Evolutionary conservation across 2,113 vertebrate species (phyloP), one percentile per base, ranked within the genome.

Genomic region (Leptosomus discolor): DNA sequence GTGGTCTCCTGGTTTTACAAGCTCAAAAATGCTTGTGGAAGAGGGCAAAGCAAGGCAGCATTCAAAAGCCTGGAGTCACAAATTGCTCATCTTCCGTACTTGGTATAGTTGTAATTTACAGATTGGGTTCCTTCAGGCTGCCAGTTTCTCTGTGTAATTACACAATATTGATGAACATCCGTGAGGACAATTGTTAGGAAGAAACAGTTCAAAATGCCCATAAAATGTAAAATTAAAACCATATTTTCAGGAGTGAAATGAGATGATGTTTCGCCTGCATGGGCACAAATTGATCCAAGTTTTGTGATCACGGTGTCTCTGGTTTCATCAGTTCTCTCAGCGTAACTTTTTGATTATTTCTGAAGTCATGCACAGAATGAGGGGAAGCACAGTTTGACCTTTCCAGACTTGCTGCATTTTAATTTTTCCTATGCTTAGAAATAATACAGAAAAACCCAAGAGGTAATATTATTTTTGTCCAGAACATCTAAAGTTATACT

Each of bases 291-390:
- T 95, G 92, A 97, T 95, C 92, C 57, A 85, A 45, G 39, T 76
- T 96, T 61, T 85, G 89, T 89, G 77, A 89, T 73, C 65, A 79
- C 3, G 2, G 45, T 79, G 57, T 76, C 77, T 95, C 61, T 68
- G 53, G 73, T 85, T 96, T 92, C 26, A 1, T 65, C 92, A 50
- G 86, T 94, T 90, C 91, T 53, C 77, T 85, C 74, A 65, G 77
- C 4, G 1, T 91, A 95, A 96, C 84, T 94, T 90, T 91, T 79
- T 87, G 73, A 94, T 95, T 85, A 89, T 69, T 95, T 95, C 91
- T 91, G 61, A 92, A 95, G 94, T 82, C 86, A 71, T 53, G 89
- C 32, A 87, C 77, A 61, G 84, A 87, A 91, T 65, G 89, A 95
- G 91, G 57, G 80, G 65, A 95, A 69, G 82, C 74, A 71, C 36